phyloP scores from a whole-genome alignment of 2,797 vertebrate genomes.

The Thamnophis elegans region DNA sequence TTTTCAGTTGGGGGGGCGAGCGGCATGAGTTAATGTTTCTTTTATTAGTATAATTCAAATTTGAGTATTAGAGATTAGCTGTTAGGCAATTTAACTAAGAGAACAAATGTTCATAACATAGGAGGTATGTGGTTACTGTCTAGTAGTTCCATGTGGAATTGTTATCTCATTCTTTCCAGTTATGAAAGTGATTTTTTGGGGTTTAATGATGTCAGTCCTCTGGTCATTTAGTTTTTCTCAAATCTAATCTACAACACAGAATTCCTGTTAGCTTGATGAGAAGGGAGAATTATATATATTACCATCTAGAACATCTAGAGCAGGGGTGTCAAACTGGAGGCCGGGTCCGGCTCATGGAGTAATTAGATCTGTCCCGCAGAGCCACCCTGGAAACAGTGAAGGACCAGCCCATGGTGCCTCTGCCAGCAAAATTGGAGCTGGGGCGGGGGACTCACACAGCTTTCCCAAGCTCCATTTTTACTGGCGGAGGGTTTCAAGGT shows the following conservation, averaged over 20 bases:
- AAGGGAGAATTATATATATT: neutral
- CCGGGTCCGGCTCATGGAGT: too few relatives aligned
- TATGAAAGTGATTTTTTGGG: neutral
- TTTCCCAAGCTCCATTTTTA: too few relatives aligned
- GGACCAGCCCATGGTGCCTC: too few relatives aligned
- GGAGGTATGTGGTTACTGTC: neutral
- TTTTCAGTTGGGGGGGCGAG: neutral
- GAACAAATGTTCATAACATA: neutral
- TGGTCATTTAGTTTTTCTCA: neutral
- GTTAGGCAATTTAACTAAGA: neutral
- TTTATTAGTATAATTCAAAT: conserved; percentile 1
- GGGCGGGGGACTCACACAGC: too few relatives aligned
- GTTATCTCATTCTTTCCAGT: neutral
- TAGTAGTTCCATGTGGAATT: neutral
- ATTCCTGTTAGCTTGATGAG: neutral
- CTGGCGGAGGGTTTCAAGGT: too few relatives aligned
- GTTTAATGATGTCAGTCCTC: neutral
- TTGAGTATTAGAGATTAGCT: neutral
- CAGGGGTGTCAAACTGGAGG: too few relatives aligned
- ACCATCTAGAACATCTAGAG: neutral
- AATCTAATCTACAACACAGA: neutral
- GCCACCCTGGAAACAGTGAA: too few relatives aligned
- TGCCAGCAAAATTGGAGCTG: too few relatives aligned
- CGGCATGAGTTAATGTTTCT: neutral
- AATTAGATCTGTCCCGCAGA: too few relatives aligned